These are phyloP conservation scores for Platorchestia sp. DNA, from an alignment of 1,140 invertebrate species.

Conservation along the genomic window DNA sequence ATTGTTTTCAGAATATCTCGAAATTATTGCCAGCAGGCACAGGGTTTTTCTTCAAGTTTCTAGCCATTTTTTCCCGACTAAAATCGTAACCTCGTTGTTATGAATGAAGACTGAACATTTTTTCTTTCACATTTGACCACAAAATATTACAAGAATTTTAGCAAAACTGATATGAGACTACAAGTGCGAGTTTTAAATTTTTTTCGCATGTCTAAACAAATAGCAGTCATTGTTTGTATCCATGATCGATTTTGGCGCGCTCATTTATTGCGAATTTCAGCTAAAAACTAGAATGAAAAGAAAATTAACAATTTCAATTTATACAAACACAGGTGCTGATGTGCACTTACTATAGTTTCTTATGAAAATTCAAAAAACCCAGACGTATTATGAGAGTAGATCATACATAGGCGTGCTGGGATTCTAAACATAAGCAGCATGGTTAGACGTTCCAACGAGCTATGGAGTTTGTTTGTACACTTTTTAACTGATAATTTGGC, in stretches of 20 bases:
- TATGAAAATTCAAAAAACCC: too few species aligned
- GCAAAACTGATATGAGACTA: background rate
- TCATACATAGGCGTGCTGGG: too few species aligned
- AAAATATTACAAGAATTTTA: background rate
- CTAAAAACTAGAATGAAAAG: background rate
- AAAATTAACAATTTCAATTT: background rate
- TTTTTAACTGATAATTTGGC: background rate
- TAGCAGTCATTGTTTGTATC: background rate
- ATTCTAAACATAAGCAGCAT: background rate
- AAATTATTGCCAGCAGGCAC: background rate
- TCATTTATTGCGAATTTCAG: background rate
- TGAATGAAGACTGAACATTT: background rate
- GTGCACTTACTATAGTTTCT: too few species aligned
- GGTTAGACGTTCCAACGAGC: background rate
- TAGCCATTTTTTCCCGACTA: background rate
- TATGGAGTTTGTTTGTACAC: background rate
- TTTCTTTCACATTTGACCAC: too few species aligned
- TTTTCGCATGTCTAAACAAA: background rate
- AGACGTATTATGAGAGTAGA: too few species aligned
- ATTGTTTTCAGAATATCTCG: background rate
- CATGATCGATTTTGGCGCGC: background rate
- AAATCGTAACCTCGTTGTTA: background rate
- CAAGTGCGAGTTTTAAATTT: background rate
- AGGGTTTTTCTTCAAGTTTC: background rate
- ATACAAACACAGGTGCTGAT: background rate